Percentiles rank a stretch among this genome's conserved stretches.
phyloP scores from a whole-genome alignment of 2,888 invertebrate genomes.

The Osmoderma eremita region DNA sequence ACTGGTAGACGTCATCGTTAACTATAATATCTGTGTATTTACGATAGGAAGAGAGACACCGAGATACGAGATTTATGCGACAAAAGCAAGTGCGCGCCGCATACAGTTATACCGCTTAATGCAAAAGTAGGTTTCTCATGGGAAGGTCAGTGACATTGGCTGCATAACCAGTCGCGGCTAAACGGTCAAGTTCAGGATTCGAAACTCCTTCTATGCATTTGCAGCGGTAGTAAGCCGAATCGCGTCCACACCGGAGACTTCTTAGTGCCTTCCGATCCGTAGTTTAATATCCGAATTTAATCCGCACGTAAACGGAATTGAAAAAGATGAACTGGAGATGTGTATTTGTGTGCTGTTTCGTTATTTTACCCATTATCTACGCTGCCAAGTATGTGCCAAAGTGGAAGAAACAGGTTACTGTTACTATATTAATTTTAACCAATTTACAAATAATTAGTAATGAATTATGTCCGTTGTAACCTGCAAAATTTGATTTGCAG shows the following conservation, averaged over 20 bases:
- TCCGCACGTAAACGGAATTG: neutral
- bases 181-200: slow-evolving; percentile 60
- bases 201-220: slow-evolving; percentile 4
- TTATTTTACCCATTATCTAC: slow-evolving; percentile 1
- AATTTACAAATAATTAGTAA: too few relatives aligned
- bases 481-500: too few relatives aligned
- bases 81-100: neutral
- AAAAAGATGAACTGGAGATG: slow-evolving; percentile 18
- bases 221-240: neutral
- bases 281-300: neutral
- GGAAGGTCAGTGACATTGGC: slow-evolving; percentile 55
- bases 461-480: too few relatives aligned
- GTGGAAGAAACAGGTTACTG: slow-evolving; percentile 80
- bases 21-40: slow-evolving; percentile 1
- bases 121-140: slow-evolving; percentile 52
- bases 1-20: too few relatives aligned
- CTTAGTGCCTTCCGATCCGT: neutral
- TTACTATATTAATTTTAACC: neutral
- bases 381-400: slow-evolving; percentile 74
- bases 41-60: neutral
- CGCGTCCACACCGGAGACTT: neutral
- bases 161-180: slow-evolving; percentile 27
- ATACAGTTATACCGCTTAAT: slow-evolving; percentile 55
- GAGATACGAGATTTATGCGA: slow-evolving; percentile 2
- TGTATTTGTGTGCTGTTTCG: slow-evolving; percentile 14